These are phyloP conservation scores for Nettapus auritus DNA, from an alignment of 2,113 vertebrate genomes.

Conservation along the genomic window DNA sequence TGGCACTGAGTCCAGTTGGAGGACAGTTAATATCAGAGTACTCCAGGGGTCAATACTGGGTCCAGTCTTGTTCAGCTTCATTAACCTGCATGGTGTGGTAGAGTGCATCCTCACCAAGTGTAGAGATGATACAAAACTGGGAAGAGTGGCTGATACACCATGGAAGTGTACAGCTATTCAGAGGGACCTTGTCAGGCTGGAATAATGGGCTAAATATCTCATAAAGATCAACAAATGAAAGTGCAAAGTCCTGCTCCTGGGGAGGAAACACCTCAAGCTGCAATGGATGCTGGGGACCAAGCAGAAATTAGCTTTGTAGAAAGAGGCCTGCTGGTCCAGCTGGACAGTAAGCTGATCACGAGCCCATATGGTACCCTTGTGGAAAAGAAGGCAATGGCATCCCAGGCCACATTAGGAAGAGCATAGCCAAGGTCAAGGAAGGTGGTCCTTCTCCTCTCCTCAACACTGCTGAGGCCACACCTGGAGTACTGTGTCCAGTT, in stretches of 20 bases:
- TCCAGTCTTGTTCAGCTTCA: not conserved
- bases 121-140: not conserved
- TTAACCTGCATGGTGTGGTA: not conserved
- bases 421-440: no score
- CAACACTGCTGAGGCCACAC: not conserved
- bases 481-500: not conserved
- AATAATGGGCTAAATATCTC: not conserved
- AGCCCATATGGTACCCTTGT: not conserved
- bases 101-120: not conserved
- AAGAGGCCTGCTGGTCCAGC: not conserved
- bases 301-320: not conserved
- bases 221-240: not conserved
- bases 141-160: not conserved
- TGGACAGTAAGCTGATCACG: not conserved
- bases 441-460: not conserved
- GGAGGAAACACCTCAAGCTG: not conserved
- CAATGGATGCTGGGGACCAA: not conserved
- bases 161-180: not conserved
- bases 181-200: not conserved
- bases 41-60: not conserved
- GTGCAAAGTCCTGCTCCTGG: not conserved
- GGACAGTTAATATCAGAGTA: not conserved
- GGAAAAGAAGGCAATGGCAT: not conserved
- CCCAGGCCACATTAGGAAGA: not conserved
- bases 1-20: not conserved